These are phyloP conservation scores for Oryzias curvinotus DNA, from an alignment of 2,113 vertebrate genomes.

Conservation along the genomic window DNA sequence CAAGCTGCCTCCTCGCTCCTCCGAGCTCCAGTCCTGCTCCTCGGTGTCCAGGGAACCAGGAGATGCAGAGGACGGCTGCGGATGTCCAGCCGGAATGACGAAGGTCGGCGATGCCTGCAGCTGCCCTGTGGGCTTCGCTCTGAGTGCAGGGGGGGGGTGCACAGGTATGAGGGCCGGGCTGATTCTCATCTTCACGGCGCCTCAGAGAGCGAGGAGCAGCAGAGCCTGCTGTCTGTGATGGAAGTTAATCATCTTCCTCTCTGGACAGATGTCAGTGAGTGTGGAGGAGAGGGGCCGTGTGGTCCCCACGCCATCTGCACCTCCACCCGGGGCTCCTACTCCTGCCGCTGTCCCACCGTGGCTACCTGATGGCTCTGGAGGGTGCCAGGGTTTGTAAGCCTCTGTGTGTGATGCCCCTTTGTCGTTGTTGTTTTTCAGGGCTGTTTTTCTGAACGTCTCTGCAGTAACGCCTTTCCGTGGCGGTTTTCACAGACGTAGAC, in stretches of 20 bases:
- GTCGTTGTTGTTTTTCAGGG: neutral
- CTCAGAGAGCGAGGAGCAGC: too few relatives aligned
- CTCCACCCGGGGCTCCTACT: conserved; percentile 75
- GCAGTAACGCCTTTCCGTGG: neutral
- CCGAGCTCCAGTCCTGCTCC: conserved; percentile 10
- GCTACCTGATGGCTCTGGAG: conserved; percentile 72
- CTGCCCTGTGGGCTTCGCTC: conserved; percentile 63
- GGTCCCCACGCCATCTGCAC: conserved; percentile 73
- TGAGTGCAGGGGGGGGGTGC: conserved; percentile 43
- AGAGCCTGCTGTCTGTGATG: neutral
- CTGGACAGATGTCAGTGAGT: conserved; percentile 77
- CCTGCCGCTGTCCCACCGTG: conserved; percentile 75
- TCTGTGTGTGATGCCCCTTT: conserved; percentile 20
- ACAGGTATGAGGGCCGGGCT: conserved; percentile 44
- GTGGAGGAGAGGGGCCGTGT: conserved; percentile 63
- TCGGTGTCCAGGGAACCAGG: conserved; percentile 54
- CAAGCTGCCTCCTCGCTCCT: conserved; percentile 4
- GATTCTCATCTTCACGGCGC: too few relatives aligned
- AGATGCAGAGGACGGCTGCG: conserved; percentile 41
- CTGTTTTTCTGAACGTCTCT: neutral
- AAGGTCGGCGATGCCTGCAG: conserved; percentile 43
- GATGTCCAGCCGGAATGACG: conserved; percentile 50
- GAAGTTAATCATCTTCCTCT: neutral
- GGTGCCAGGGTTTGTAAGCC: conserved; percentile 71
- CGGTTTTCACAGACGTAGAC: conserved; percentile 72